phyloP scores from a whole-genome alignment of 2,113 vertebrate genomes.

The Lycaon pictus region DNA sequence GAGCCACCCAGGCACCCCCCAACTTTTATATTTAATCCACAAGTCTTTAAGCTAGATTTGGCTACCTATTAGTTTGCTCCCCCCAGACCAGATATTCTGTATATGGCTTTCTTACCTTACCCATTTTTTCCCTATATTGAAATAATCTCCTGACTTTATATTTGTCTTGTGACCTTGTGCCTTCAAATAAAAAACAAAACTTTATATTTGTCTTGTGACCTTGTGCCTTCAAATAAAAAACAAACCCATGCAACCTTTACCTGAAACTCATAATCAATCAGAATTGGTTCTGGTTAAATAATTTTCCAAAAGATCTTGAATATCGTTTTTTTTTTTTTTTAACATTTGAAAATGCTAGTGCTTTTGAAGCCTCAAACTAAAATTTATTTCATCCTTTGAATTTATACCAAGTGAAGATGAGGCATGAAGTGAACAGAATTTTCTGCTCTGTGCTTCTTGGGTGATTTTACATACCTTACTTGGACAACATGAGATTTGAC shows the following conservation, averaged over 20 bases:
- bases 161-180: not conserved
- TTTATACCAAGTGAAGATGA: not conserved
- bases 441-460: not conserved
- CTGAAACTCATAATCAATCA: not conserved
- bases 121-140: not conserved
- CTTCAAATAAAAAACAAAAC: not conserved
- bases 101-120: not conserved
- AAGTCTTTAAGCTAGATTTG: not conserved
- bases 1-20: too few relatives aligned
- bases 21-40: not conserved
- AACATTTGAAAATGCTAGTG: not conserved
- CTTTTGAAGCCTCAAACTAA: not conserved
- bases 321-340: not conserved
- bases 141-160: not conserved
- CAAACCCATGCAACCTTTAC: not conserved
- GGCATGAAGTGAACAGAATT: not conserved
- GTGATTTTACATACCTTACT: conserved; percentile 87
- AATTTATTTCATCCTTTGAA: conserved; percentile 18
- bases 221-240: not conserved
- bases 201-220: not conserved
- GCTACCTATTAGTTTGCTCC: not conserved
- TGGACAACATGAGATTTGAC: conserved; percentile 87
- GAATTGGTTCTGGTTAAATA: conserved; percentile 7
- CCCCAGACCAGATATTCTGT: not conserved
- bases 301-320: not conserved